A percentile compares a stretch with the other conserved stretches of the same genome.
Evolutionary conservation across 2,888 invertebrate species (phyloP).

Genomic region (Papilio demoleus): DNA sequence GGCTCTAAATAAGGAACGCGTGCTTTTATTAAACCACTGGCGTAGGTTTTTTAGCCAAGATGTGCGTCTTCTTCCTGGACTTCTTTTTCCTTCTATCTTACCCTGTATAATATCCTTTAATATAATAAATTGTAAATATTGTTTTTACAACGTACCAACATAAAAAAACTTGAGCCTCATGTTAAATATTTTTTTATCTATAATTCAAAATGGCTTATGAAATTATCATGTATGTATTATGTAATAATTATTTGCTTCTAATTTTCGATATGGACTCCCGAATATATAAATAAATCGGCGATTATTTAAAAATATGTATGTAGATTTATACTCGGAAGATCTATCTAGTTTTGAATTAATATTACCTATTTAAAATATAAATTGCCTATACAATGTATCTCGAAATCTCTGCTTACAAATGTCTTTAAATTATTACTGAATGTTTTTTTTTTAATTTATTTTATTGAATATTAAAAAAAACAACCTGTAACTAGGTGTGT

Average conservation of each 20-base stretch:
- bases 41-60: too few relatives aligned
- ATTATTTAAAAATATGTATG: constrained; percentile 2
- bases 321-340: constrained; percentile 7
- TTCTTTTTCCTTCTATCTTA: too few relatives aligned
- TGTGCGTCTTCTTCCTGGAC: too few relatives aligned
- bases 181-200: not conserved
- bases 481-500: not conserved
- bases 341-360: not conserved
- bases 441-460: not conserved
- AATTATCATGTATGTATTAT: constrained; percentile 2
- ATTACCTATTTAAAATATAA: constrained; percentile 18
- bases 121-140: too few relatives aligned
- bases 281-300: constrained; percentile 21
- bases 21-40: too few relatives aligned
- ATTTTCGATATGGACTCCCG: constrained; percentile 17
- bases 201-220: not conserved
- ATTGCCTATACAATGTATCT: constrained; percentile 5
- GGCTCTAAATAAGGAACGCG: too few relatives aligned
- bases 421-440: not conserved
- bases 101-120: too few relatives aligned
- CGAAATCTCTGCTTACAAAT: not conserved
- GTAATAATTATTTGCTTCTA: not conserved
- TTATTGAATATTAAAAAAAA: not conserved
- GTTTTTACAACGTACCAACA: too few relatives aligned
- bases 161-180: too few relatives aligned